Conservation (phyloP, 2,113 vertebrate genomes). For the Bolborhynchus lineola region DNA sequence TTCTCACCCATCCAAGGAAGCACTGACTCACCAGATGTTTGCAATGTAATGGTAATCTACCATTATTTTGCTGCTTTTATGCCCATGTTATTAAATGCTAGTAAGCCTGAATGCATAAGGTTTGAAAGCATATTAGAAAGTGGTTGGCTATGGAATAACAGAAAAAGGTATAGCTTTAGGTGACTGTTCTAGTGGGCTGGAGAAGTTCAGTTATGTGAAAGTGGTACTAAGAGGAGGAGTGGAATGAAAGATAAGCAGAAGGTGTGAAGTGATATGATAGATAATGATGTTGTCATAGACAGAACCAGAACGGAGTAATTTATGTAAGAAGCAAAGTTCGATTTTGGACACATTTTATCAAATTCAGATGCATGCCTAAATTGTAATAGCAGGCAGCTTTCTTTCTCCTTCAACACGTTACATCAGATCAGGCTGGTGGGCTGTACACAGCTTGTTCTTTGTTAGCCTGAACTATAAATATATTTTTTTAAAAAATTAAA, state of each 20-base stretch:
- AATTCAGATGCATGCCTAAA: not conserved
- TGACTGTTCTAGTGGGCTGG: not conserved
- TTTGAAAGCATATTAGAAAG: not conserved
- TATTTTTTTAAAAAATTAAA: not conserved
- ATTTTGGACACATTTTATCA: not conserved
- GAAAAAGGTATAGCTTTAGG: not conserved
- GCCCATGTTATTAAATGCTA: not conserved
- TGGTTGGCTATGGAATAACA: not conserved
- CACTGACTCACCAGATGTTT: not conserved
- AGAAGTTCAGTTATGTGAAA: not conserved
- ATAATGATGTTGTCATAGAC: not conserved
- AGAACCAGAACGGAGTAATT: not conserved
- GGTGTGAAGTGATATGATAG: not conserved
- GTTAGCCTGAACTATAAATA: not conserved
- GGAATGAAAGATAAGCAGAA: not conserved
- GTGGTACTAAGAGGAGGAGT: not conserved
- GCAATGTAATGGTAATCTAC: not conserved
- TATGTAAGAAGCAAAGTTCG: not conserved
- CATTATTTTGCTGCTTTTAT: not conserved
- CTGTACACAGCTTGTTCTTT: not conserved
- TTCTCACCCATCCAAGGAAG: not conserved
- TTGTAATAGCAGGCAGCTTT: not conserved
- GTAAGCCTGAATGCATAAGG: not conserved
- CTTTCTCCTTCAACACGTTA: not conserved
- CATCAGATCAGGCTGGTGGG: not conserved